Base-by-base conservation (phyloP, 1,140 invertebrate genomes). In the Danaus melanippus region DNA sequence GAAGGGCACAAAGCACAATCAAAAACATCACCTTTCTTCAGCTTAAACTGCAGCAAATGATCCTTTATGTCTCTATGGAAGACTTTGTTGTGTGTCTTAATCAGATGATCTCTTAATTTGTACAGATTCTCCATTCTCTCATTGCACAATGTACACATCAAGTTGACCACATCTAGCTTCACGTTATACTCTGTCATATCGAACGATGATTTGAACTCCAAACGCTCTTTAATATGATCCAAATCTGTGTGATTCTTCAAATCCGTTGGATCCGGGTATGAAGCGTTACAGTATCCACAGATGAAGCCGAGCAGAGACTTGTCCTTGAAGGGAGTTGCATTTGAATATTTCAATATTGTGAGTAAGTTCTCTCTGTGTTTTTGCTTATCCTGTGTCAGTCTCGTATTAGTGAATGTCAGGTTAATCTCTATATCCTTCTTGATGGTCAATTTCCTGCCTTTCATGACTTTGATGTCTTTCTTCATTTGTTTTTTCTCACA, bases 11-110 rank as follows among this genome's bases (percentile, higher is more conserved):
- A 66, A 0, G 71, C 74, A 57, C 82, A 85, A 10, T 80, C 71
- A 40, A 76, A 79, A 0, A 73, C 55, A 32, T 81, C 78, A 0
- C 77, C 79, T 53, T 77, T 79, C 12, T 70, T 79, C 12, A 85
- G 46, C 44, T 75, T 83, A 21, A 80, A 85, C 50, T 78, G 74
- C 12, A 74, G 58, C 10, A 84, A 56, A 21, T 82, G 74, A 44
- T 84, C 76, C 44, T 83, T 83, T 3, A 84, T 77, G 15, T 83
- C 81, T 0, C 21, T 67, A 42, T 83, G 55, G 7, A 81, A 71
- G 0, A 49, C 52, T 55, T 77, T 79, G 0, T 71, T 53, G 15
- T 84, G 81, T 0, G 17, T 42, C 44, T 72, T 72, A 0, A 76
- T 63, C 47, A 83, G 21, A 56, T 84, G 81, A 0, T 69, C 64